These are phyloP conservation scores for Apogon talboti DNA, from an alignment of 2,797 vertebrate species.

Conservation along the genomic window DNA sequence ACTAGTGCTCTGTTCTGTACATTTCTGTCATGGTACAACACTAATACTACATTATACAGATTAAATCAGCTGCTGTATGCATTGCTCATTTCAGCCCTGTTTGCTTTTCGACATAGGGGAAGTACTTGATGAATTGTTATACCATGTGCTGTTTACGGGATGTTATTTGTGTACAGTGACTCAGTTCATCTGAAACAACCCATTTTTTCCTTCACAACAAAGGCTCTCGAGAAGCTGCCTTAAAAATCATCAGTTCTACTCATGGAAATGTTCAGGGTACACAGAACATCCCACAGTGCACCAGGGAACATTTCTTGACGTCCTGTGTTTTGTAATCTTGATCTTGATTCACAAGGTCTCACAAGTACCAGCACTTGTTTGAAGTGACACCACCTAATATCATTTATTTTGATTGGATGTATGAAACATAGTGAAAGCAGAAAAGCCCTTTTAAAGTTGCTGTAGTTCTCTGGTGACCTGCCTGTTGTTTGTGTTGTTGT, in stretches of 20 bases:
- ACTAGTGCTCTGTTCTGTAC: neutral
- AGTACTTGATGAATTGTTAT: conserved; percentile 50
- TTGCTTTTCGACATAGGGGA: conserved; percentile 33
- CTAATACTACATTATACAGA: neutral
- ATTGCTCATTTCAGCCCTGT: conserved; percentile 5
- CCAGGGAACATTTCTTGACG: conserved; percentile 21
- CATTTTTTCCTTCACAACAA: conserved; percentile 13
- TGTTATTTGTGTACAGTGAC: conserved; percentile 66
- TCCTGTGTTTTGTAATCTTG: conserved; percentile 12
- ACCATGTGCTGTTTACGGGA: conserved; percentile 40
- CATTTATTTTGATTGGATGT: neutral
- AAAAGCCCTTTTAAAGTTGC: conserved; percentile 3
- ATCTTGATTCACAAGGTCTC: conserved; percentile 1
- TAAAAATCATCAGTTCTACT: conserved; percentile 8
- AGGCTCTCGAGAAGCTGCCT: conserved; percentile 14
- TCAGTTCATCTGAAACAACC: conserved; percentile 51
- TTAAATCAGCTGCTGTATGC: conserved; percentile 8
- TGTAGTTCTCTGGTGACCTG: conserved; percentile 15
- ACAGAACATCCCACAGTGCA: neutral
- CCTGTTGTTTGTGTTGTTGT: conserved; percentile 10
- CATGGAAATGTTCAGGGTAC: conserved; percentile 24
- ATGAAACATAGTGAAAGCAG: neutral
- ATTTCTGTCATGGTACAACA: conserved; percentile 16
- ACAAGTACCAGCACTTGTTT: neutral
- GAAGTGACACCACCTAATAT: neutral